Conservation (phyloP, 2,113 vertebrate genomes). For the Leucoraja erinaceus region DNA sequence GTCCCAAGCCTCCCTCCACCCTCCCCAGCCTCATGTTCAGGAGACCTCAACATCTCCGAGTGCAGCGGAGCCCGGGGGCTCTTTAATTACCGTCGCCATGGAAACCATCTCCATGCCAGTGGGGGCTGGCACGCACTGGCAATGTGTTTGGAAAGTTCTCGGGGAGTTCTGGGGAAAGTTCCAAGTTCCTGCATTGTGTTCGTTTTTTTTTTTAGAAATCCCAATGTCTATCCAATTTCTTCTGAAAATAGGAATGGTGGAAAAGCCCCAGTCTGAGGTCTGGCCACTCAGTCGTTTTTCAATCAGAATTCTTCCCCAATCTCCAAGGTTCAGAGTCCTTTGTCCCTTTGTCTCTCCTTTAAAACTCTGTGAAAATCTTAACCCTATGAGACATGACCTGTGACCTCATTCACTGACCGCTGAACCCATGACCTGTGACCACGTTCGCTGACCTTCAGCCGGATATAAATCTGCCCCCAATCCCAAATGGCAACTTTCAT, state of each 20-base stretch:
- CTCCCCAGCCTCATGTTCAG: neutral
- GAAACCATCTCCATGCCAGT: neutral
- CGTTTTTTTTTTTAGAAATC: neutral
- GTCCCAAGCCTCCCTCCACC: neutral
- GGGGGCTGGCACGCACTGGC: neutral
- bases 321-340: neutral
- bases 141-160: neutral
- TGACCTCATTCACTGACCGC: no score
- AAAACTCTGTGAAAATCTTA: neutral
- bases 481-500: neutral
- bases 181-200: neutral
- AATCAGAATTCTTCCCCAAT: neutral
- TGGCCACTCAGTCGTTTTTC: neutral
- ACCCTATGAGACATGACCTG: no score
- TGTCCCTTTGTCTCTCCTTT: neutral
- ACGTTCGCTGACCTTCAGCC: no score
- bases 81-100: neutral
- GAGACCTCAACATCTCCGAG: no score
- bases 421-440: no score
- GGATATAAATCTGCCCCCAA: neutral
- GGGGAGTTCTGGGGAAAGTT: constrained; percentile 26
- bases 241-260: neutral
- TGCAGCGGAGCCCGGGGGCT: neutral
- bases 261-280: neutral
- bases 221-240: neutral